Evolutionary conservation across 2,797 vertebrate species (phyloP).

Genomic region (Myotis vivesi): DNA sequence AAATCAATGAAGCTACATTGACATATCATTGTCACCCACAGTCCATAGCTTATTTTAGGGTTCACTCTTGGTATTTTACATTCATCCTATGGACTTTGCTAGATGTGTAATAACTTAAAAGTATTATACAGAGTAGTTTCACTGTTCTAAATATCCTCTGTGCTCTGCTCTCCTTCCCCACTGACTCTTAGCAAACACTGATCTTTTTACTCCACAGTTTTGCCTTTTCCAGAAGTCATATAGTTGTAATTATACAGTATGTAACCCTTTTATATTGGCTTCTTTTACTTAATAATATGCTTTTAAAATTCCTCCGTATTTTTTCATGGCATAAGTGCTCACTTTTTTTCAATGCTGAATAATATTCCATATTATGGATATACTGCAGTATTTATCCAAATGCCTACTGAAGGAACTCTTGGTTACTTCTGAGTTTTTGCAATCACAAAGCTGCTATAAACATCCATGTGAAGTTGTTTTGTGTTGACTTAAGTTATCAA

Average conservation of each 20-base stretch:
- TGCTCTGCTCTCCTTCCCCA: background rate
- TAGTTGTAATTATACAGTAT: background rate
- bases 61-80: background rate
- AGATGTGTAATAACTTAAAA: background rate
- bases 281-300: background rate
- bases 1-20: background rate
- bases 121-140: background rate
- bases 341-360: background rate
- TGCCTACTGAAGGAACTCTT: background rate
- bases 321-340: background rate
- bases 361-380: background rate
- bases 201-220: background rate
- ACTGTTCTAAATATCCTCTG: background rate
- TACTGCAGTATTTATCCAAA: background rate
- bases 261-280: background rate
- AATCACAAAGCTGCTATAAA: background rate
- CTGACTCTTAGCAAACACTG: background rate
- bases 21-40: background rate
- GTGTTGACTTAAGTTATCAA: background rate
- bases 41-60: background rate
- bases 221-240: background rate
- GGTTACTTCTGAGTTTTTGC: background rate
- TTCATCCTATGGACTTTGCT: background rate
- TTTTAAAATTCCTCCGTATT: background rate
- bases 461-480: background rate